Conservation (phyloP, 2,797 vertebrate genomes). For the Cyclura pinguis region DNA sequence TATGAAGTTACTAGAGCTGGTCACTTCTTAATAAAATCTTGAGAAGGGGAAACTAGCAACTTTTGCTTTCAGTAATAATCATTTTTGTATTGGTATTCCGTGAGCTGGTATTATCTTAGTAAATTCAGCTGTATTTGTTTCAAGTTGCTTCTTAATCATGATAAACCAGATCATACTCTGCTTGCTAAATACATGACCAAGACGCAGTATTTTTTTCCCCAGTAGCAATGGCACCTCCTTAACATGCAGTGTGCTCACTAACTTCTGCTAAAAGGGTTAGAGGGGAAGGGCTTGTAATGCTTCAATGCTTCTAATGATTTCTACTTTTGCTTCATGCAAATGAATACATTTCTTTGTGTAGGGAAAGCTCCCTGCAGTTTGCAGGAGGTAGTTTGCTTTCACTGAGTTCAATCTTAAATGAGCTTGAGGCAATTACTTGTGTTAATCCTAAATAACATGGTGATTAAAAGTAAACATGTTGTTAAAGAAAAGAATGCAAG, state of each 20-base stretch:
- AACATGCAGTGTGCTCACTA: slow-evolving; percentile 49
- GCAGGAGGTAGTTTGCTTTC: slow-evolving; percentile 83
- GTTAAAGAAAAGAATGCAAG: slow-evolving; percentile 89
- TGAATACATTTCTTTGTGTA: slow-evolving; percentile 53
- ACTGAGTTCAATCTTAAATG: slow-evolving; percentile 88
- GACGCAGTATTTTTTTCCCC: slow-evolving; percentile 34
- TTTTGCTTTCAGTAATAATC: neutral
- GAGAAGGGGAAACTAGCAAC: neutral
- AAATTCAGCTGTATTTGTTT: neutral
- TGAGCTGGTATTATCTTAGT: neutral
- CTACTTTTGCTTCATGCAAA: slow-evolving; percentile 56
- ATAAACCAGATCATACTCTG: slow-evolving; percentile 32
- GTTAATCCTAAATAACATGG: slow-evolving; percentile 85
- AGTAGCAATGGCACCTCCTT: slow-evolving; percentile 55
- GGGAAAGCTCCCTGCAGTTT: slow-evolving; percentile 62
- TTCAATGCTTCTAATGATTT: slow-evolving; percentile 27
- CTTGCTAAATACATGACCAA: slow-evolving; percentile 61
- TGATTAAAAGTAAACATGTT: slow-evolving; percentile 89
- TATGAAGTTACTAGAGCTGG: neutral
- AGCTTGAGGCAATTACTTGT: slow-evolving; percentile 87
- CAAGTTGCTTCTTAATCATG: neutral
- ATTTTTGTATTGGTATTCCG: neutral
- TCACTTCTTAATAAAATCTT: neutral
- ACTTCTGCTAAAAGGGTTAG: slow-evolving; percentile 10
- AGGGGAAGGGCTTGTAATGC: neutral